A percentile compares a stretch with the other conserved stretches of the same genome.
Conservation (phyloP, 1,140 invertebrate species). For the Ceratosolen solmsi region DNA sequence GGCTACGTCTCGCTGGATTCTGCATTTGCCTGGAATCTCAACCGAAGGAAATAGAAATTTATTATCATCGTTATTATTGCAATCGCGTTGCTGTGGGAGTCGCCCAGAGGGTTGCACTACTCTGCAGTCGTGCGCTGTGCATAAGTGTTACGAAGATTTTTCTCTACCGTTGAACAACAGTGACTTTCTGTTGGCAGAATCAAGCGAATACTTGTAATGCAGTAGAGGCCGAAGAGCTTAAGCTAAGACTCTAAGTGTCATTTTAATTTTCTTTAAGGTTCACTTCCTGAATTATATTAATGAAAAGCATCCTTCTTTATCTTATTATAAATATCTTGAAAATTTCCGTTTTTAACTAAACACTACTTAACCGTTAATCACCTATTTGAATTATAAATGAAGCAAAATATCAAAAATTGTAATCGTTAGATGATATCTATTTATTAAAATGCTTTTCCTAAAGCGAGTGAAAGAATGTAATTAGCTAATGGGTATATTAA, state of each 20-base stretch:
- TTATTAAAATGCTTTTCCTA: no score
- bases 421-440: no score
- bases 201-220: neutral
- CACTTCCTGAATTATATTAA: neutral
- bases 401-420: no score
- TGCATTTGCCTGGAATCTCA: slow-evolving; percentile 9
- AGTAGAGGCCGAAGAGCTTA: neutral
- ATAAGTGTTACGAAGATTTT: neutral
- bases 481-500: no score
- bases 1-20: neutral
- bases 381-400: no score
- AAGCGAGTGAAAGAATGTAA: no score
- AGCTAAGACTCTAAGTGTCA: no score
- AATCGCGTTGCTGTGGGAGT: neutral
- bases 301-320: no score
- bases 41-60: slow-evolving; percentile 28
- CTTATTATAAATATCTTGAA: no score
- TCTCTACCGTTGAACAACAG: neutral
- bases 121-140: no score
- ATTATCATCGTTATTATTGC: slow-evolving; percentile 20
- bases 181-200: neutral
- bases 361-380: no score
- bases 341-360: no score
- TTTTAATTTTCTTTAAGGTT: neutral
- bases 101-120: neutral